A percentile compares a stretch with the other conserved stretches of the same genome.
phyloP scores from a whole-genome alignment of 2,113 vertebrate species.

The Xiphorhynchus elegans region DNA sequence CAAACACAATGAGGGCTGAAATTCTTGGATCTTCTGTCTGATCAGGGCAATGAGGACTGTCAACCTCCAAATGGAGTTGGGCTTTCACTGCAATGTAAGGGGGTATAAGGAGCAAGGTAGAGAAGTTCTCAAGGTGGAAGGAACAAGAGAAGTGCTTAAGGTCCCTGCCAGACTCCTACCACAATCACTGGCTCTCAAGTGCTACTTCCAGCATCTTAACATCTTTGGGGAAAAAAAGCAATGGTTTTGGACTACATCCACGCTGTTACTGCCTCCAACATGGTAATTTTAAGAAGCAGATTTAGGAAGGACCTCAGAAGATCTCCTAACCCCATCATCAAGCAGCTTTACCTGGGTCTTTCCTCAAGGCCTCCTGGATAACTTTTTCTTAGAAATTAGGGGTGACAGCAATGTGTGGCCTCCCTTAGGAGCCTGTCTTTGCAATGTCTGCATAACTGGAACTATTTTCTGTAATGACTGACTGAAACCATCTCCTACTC shows the following conservation, averaged over 20 bases:
- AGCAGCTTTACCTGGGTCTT: background rate
- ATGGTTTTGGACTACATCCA: accelerated
- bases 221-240: background rate
- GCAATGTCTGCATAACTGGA: background rate
- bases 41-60: background rate
- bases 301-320: background rate
- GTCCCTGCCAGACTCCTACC: background rate
- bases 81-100: background rate
- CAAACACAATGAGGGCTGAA: background rate
- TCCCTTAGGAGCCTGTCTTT: background rate
- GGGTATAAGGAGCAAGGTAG: too few relatives aligned
- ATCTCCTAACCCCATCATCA: background rate
- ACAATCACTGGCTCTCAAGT: background rate
- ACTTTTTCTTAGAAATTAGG: background rate
- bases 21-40: background rate
- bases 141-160: accelerated
- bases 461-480: background rate
- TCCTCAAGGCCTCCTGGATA: background rate
- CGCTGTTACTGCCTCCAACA: background rate
- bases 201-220: background rate
- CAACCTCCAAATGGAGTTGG: accelerated
- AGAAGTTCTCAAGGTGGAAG: too few relatives aligned
- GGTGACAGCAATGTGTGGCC: accelerated
- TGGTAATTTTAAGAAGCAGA: accelerated
- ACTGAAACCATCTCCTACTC: background rate